Conservation (phyloP, 2,797 vertebrate species). For the Anguilla anguilla region DNA sequence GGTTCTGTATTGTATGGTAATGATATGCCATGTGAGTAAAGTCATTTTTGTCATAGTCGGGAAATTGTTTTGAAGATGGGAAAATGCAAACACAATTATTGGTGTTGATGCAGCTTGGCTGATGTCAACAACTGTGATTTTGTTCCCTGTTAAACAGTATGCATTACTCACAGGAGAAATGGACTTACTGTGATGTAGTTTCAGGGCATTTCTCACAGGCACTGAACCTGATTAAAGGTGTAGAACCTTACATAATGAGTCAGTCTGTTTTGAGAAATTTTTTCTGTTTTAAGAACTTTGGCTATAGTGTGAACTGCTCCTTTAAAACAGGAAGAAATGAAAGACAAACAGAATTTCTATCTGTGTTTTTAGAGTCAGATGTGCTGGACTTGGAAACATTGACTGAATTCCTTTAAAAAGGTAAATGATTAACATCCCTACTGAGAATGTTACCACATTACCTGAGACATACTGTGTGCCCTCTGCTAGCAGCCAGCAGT, state of each 20-base stretch:
- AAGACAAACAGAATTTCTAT: background rate
- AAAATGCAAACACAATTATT: too few species aligned
- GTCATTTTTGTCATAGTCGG: background rate
- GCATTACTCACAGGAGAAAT: background rate
- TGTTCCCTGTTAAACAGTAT: background rate
- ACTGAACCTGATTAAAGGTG: background rate
- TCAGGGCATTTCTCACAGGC: background rate
- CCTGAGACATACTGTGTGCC: background rate
- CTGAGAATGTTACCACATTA: background rate
- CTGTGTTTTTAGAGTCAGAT: background rate
- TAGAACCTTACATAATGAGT: background rate
- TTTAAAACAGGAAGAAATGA: background rate
- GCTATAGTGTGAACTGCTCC: background rate
- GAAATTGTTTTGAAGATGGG: too few species aligned
- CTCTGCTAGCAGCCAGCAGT: background rate
- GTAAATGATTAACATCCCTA: slow-evolving; percentile 10
- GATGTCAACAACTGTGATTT: background rate
- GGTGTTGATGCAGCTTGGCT: too few species aligned
- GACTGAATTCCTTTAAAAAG: slow-evolving; percentile 3
- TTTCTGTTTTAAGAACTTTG: background rate
- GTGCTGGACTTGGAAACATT: background rate
- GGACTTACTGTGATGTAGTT: background rate
- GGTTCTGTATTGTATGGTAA: background rate
- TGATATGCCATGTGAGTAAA: background rate
- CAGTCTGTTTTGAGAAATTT: background rate